Evolutionary conservation across 1,140 invertebrate genomes (phyloP).

Genomic region (Hyles vespertilio): DNA sequence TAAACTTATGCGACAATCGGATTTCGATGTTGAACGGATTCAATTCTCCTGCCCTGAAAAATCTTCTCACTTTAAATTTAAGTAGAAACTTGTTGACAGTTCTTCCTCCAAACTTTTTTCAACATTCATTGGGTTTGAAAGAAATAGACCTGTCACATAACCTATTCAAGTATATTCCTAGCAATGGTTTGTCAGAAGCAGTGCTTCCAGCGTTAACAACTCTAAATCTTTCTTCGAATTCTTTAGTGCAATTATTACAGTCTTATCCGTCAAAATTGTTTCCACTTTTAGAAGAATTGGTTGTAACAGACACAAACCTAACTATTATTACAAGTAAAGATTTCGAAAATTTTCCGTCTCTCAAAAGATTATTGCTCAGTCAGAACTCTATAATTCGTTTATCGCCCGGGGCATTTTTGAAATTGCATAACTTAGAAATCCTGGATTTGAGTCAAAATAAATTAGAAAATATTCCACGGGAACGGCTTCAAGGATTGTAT

Average conservation of each 20-base stretch:
- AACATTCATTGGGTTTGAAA: conserved; percentile 81
- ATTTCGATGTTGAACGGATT: conserved; percentile 87
- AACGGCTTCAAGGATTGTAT: conserved; percentile 87
- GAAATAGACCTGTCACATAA: conserved; percentile 88
- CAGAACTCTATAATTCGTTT: conserved; percentile 87
- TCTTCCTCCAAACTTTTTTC: conserved; percentile 89
- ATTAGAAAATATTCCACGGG: conserved; percentile 89
- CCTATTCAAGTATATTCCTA: conserved; percentile 88
- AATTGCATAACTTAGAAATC: conserved; percentile 83
- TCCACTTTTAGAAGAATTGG: conserved; percentile 86
- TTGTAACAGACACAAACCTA: conserved; percentile 88
- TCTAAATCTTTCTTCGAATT: conserved; percentile 90
- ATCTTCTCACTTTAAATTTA: conserved; percentile 83
- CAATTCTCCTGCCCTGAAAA: conserved; percentile 83
- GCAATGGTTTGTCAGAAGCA: conserved; percentile 84
- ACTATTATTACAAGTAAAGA: conserved; percentile 91
- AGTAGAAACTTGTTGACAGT: conserved; percentile 84
- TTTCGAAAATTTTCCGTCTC: conserved; percentile 89
- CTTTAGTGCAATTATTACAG: conserved; percentile 80
- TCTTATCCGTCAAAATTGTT: conserved; percentile 79
- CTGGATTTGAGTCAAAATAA: conserved; percentile 91
- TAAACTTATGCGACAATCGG: conserved; percentile 85
- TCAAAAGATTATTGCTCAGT: conserved; percentile 84
- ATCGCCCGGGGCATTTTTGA: conserved; percentile 89
- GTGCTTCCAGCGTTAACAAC: conserved; percentile 83